Conservation (phyloP, 1,140 invertebrate species). For the Belonocnema kinseyi region DNA sequence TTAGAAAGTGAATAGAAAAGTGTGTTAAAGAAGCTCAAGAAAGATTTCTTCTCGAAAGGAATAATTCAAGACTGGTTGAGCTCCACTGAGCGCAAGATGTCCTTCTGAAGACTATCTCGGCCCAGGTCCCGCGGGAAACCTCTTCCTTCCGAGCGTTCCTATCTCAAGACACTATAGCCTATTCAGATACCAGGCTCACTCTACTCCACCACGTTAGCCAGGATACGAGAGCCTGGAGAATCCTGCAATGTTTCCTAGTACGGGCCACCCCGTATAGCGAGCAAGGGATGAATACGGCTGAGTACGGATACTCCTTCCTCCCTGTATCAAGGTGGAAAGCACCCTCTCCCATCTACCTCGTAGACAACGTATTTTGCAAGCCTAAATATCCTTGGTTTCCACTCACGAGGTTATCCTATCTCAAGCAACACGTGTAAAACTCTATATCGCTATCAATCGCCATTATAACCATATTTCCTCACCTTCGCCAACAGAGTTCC, state of each 20-base stretch:
- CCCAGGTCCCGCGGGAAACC: slow-evolving; percentile 70
- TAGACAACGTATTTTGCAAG: slow-evolving; percentile 68
- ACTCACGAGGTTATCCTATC: slow-evolving; percentile 33
- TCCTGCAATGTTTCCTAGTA: slow-evolving; percentile 62
- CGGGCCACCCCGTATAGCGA: slow-evolving; percentile 53
- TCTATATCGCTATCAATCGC: background rate
- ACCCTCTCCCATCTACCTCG: slow-evolving; percentile 46
- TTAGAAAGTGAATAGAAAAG: no score
- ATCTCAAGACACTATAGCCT: slow-evolving; percentile 74
- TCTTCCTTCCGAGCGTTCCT: slow-evolving; percentile 71
- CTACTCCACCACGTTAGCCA: slow-evolving; percentile 63
- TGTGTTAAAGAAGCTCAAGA: no score
- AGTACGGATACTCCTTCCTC: slow-evolving; percentile 60
- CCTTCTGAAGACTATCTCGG: slow-evolving; percentile 74
- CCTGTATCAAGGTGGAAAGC: slow-evolving; percentile 37
- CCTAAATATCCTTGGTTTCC: slow-evolving; percentile 60
- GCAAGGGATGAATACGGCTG: slow-evolving; percentile 58
- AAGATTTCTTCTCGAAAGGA: background rate
- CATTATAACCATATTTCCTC: background rate
- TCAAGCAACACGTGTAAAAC: slow-evolving; percentile 6
- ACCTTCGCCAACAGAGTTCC: background rate
- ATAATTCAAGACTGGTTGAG: slow-evolving; percentile 52
- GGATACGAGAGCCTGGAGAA: slow-evolving; percentile 53
- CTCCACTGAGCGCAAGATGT: slow-evolving; percentile 68
- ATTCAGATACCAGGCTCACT: slow-evolving; percentile 72